phyloP scores from a whole-genome alignment of 2,888 invertebrate species.

The Sphinx pinastri region DNA sequence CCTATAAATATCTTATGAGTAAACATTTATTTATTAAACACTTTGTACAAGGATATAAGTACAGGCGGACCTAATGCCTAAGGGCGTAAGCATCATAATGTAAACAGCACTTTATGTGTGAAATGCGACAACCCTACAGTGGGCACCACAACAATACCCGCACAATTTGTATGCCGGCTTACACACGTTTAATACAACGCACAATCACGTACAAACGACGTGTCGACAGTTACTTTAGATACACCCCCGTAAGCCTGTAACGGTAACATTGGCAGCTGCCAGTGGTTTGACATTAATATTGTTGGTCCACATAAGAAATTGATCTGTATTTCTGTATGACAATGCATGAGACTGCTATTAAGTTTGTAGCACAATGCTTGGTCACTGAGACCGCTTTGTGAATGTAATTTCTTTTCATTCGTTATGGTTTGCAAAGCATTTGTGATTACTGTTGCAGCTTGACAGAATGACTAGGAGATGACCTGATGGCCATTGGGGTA shows the following conservation, averaged over 20 bases:
- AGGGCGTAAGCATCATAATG: too few relatives aligned
- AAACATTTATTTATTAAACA: too few relatives aligned
- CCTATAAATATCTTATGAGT: too few relatives aligned
- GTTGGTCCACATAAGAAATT: conserved; percentile 4
- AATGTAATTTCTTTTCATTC: neutral
- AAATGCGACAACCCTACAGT: conserved; percentile 27
- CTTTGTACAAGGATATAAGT: too few relatives aligned
- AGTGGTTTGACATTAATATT: conserved; percentile 25
- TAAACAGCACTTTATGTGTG: too few relatives aligned
- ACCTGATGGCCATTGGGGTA: too few relatives aligned
- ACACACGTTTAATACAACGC: conserved; percentile 39
- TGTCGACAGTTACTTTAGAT: conserved; percentile 71
- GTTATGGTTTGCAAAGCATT: neutral
- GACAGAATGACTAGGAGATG: neutral
- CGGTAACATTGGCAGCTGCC: conserved; percentile 46
- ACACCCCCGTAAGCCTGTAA: conserved; percentile 53
- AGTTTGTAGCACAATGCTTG: conserved; percentile 3
- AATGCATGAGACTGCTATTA: conserved; percentile 7
- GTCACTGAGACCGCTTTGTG: neutral
- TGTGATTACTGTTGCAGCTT: neutral
- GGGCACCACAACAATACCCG: conserved; percentile 11
- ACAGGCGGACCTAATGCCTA: too few relatives aligned
- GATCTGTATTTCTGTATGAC: conserved; percentile 9
- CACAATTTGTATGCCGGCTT: conserved; percentile 40
- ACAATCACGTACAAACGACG: conserved; percentile 41